Percentiles rank a stretch among this genome's conserved stretches.
Evolutionary conservation across 2,888 invertebrate species (phyloP).

Genomic region (Drosophila pseudotakahashii): DNA sequence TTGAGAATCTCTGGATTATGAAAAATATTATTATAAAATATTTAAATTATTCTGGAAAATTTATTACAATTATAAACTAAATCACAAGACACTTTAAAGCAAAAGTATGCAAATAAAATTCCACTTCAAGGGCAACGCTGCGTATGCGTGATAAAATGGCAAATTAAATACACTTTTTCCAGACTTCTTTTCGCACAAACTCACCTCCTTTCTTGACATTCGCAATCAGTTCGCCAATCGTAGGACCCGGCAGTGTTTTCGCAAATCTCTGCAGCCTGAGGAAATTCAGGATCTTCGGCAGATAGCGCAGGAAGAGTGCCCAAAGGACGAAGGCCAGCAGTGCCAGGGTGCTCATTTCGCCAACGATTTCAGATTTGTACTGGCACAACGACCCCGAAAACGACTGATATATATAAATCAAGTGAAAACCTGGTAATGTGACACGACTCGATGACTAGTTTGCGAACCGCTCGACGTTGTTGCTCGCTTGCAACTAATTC

Average conservation of each 20-base stretch:
- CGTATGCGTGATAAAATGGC: slow-evolving; percentile 12
- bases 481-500: slow-evolving; percentile 32
- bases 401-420: background rate
- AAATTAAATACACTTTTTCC: background rate
- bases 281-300: slow-evolving; percentile 75
- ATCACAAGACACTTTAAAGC: too few species aligned
- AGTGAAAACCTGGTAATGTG: background rate
- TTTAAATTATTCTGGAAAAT: too few species aligned
- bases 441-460: background rate
- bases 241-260: slow-evolving; percentile 78
- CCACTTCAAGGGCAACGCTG: slow-evolving; percentile 1
- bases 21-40: too few species aligned
- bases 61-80: too few species aligned
- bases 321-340: slow-evolving; percentile 71
- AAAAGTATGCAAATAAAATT: too few species aligned
- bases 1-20: slow-evolving; percentile 71
- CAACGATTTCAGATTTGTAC: background rate
- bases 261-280: slow-evolving; percentile 71
- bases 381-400: slow-evolving; percentile 2
- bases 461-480: slow-evolving; percentile 25
- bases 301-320: slow-evolving; percentile 70
- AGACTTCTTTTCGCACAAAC: slow-evolving; percentile 28
- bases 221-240: slow-evolving; percentile 72
- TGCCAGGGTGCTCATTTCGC: slow-evolving; percentile 65
- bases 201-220: slow-evolving; percentile 81